Conservation (phyloP, 2,113 vertebrate genomes). For the Daphoenositta chrysoptera region DNA sequence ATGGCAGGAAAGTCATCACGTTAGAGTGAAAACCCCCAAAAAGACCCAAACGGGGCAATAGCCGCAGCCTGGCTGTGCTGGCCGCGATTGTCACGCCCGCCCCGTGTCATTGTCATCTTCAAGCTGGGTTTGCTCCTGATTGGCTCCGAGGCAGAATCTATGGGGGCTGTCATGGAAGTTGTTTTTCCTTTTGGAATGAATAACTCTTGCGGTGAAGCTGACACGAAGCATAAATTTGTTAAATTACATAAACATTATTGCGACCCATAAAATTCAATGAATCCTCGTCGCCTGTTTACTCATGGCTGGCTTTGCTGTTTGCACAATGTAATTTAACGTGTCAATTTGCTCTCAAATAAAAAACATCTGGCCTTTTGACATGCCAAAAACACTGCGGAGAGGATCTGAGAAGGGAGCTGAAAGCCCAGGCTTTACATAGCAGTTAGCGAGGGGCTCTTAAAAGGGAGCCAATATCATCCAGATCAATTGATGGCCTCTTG, state of each 20-base stretch:
- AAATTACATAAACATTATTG: conserved; percentile 81
- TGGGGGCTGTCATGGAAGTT: conserved; percentile 5
- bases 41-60: accelerated
- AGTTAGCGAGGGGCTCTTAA: conserved; percentile 53
- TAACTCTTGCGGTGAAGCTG: conserved; percentile 66
- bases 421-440: conserved; percentile 40
- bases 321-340: conserved; percentile 79
- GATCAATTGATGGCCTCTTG: conserved; percentile 68
- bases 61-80: not conserved
- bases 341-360: conserved; percentile 83
- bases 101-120: not conserved
- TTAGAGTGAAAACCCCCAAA: not conserved
- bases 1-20: not conserved
- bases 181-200: conserved; percentile 68
- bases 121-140: not conserved
- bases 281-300: conserved; percentile 74
- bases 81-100: not conserved
- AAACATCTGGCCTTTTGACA: conserved; percentile 83
- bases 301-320: conserved; percentile 75
- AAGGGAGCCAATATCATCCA: conserved; percentile 55
- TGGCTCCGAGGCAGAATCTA: not conserved
- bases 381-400: conserved; percentile 72
- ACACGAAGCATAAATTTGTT: conserved; percentile 75
- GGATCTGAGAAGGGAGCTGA: conserved; percentile 63
- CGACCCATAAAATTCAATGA: conserved; percentile 80